Conservation (phyloP, 2,113 vertebrate genomes). For the Porphyrio hochstetteri region DNA sequence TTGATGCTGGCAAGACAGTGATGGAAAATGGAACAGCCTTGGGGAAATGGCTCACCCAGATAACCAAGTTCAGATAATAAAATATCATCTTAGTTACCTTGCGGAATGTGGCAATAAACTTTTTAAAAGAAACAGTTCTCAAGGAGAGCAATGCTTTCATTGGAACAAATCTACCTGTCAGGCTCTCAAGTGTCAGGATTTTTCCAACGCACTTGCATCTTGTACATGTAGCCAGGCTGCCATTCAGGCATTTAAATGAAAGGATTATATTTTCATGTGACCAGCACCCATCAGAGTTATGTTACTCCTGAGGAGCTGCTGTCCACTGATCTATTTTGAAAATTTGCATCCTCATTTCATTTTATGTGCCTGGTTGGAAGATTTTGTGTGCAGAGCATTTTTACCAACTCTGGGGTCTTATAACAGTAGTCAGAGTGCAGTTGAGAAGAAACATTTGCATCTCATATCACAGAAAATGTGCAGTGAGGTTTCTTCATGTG, state of each 20-base stretch:
- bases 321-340: conserved; percentile 50
- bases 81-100: background rate
- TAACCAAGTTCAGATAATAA: background rate
- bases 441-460: conserved; percentile 33
- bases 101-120: background rate
- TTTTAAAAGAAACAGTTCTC: conserved; percentile 1
- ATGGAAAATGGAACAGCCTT: background rate
- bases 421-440: conserved; percentile 11
- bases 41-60: background rate
- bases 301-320: background rate
- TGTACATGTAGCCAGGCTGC: background rate
- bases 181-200: background rate
- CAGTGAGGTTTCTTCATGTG: background rate
- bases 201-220: background rate
- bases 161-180: conserved; percentile 14
- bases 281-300: conserved; percentile 9
- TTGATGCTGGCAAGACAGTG: background rate
- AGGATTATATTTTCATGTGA: conserved; percentile 37
- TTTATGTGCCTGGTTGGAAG: conserved; percentile 36
- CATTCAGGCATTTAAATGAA: conserved; percentile 42
- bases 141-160: background rate
- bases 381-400: conserved; percentile 28
- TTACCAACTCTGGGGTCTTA: background rate
- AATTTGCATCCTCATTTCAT: conserved; percentile 49
- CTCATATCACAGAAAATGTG: background rate